A percentile compares a stretch with the other conserved stretches of the same genome.
Conservation (phyloP, 2,888 invertebrate species). For the Lycophotia porphyrea region DNA sequence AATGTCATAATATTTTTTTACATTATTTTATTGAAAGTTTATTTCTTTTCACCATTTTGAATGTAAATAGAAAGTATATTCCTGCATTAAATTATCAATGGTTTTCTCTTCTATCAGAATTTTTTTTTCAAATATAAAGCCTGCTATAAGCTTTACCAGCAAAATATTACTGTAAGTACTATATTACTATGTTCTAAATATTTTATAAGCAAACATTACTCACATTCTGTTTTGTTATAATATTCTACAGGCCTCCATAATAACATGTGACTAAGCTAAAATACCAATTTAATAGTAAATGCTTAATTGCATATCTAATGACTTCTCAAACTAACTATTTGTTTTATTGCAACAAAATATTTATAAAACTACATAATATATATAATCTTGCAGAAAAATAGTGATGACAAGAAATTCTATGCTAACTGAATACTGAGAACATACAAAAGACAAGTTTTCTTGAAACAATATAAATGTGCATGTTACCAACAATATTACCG, state of each 20-base stretch:
- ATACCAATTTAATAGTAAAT: constrained; percentile 10
- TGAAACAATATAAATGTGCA: neutral
- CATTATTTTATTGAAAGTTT: no score
- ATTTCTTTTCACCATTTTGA: neutral
- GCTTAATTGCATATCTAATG: constrained; percentile 5
- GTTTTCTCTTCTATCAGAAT: neutral
- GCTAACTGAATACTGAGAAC: neutral
- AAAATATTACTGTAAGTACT: neutral
- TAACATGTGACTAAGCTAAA: constrained; percentile 5
- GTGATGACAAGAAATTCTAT: constrained; percentile 17
- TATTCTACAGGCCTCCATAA: constrained; percentile 18
- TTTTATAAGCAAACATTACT: neutral
- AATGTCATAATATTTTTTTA: neutral
- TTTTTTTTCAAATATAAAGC: neutral
- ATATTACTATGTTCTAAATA: constrained; percentile 6
- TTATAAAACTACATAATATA: constrained; percentile 4
- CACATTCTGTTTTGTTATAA: neutral
- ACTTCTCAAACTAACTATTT: constrained; percentile 14
- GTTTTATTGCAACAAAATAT: neutral
- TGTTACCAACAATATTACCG: constrained; percentile 18
- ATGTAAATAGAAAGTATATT: neutral
- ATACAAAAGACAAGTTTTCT: neutral
- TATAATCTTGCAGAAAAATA: constrained; percentile 6
- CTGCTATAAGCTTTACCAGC: neutral
- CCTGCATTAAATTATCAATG: neutral